phyloP scores from a whole-genome alignment of 1,140 invertebrate species.

The Brachionus rubens region DNA sequence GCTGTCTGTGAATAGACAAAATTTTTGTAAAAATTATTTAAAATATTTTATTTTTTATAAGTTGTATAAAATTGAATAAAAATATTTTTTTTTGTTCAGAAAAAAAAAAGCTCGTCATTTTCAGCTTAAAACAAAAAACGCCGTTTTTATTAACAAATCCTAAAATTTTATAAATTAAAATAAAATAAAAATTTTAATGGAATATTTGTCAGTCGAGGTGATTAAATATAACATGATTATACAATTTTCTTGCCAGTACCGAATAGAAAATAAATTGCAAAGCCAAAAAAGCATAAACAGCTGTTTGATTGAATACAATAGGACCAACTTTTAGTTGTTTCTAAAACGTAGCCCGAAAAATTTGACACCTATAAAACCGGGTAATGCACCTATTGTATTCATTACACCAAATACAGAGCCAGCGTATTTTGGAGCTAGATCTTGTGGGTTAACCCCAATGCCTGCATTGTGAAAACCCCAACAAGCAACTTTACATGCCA shows the following conservation, averaged over 20 bases:
- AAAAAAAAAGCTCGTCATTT: no score
- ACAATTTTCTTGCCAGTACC: constrained; percentile 70
- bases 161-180: no score
- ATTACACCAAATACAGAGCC: constrained; percentile 70
- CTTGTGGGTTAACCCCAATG: constrained; percentile 72
- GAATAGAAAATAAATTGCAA: constrained; percentile 66
- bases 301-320: constrained; percentile 69
- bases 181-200: no score
- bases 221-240: no score
- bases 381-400: constrained; percentile 55
- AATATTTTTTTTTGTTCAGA: no score
- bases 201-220: background rate
- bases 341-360: constrained; percentile 70
- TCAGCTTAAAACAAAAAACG: no score
- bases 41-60: no score
- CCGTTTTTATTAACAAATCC: no score
- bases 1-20: no score
- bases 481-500: constrained; percentile 66
- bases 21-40: no score
- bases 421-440: constrained; percentile 70
- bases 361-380: constrained; percentile 73
- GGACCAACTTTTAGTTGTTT: constrained; percentile 70
- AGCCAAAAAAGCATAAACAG: constrained; percentile 68
- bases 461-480: constrained; percentile 72
- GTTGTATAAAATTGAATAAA: no score